A percentile compares a stretch with the other conserved stretches of the same genome.
Conservation (phyloP, 2,888 invertebrate genomes). For the Pyrrhosoma nymphula region DNA sequence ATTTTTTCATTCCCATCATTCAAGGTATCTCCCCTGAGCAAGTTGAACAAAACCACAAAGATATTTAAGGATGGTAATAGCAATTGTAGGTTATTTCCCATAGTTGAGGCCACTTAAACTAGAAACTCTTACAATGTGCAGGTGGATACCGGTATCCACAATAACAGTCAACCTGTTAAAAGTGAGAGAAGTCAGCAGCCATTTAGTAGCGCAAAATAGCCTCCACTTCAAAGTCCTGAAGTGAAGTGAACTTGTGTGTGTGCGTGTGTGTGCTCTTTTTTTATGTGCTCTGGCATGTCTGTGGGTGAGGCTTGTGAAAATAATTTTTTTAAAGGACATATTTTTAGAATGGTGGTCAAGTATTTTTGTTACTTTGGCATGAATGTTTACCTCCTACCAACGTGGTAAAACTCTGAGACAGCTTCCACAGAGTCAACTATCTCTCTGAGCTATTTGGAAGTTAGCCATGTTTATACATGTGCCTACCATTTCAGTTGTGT, state of each 20-base stretch:
- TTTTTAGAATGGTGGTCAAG: background rate
- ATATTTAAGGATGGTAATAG: too few species aligned
- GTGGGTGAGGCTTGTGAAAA: slow-evolving; percentile 37
- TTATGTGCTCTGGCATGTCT: slow-evolving; percentile 52
- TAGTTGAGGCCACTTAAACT: too few species aligned
- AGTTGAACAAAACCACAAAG: too few species aligned
- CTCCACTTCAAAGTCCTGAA: background rate
- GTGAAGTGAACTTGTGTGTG: background rate
- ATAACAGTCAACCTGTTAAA: background rate
- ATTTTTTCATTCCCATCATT: too few species aligned
- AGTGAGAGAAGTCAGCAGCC: background rate
- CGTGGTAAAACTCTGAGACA: background rate
- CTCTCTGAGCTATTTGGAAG: background rate
- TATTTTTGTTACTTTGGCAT: slow-evolving; percentile 35
- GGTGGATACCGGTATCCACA: background rate
- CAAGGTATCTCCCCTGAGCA: too few species aligned
- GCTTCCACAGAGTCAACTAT: background rate
- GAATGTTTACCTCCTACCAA: background rate
- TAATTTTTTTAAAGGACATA: background rate
- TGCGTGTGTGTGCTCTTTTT: background rate
- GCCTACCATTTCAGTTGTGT: too few species aligned
- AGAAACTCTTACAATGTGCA: too few species aligned
- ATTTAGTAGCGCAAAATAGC: background rate
- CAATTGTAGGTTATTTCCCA: too few species aligned
- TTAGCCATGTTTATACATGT: background rate